These are phyloP conservation scores for Tinamus guttatus DNA, from an alignment of 2,113 vertebrate genomes.

Conservation along the genomic window DNA sequence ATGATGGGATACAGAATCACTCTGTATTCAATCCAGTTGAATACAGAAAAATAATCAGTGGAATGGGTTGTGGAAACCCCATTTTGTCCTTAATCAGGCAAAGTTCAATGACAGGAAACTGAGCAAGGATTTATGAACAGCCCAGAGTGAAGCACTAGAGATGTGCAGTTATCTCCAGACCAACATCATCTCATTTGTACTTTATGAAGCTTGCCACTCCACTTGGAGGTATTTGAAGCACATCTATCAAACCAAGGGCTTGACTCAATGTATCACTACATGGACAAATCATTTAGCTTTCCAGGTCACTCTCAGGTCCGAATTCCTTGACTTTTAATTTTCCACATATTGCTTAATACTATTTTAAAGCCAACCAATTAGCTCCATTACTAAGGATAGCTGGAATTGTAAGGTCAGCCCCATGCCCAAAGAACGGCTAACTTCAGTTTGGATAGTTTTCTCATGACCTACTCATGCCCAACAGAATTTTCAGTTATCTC, in stretches of 20 bases:
- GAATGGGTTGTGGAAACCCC: background rate
- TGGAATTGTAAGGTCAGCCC: background rate
- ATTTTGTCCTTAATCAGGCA: background rate
- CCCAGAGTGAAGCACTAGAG: background rate
- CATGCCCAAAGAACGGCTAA: background rate
- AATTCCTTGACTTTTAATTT: background rate
- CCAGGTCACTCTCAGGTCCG: background rate
- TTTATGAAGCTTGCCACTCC: background rate
- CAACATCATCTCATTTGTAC: background rate
- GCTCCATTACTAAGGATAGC: background rate
- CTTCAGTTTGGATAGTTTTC: background rate
- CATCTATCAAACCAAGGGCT: background rate
- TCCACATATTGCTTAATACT: background rate
- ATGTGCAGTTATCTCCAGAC: background rate
- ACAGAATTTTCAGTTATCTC: background rate
- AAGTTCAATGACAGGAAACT: background rate
- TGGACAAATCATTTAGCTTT: background rate
- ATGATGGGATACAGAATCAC: background rate
- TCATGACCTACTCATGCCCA: background rate
- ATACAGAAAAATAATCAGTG: background rate
- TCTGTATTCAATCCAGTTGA: background rate
- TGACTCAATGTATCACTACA: background rate
- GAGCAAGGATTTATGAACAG: background rate
- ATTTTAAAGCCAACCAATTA: background rate
- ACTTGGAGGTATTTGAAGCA: background rate